Conservation (phyloP, 2,888 invertebrate species). For the Hesperia comma region DNA sequence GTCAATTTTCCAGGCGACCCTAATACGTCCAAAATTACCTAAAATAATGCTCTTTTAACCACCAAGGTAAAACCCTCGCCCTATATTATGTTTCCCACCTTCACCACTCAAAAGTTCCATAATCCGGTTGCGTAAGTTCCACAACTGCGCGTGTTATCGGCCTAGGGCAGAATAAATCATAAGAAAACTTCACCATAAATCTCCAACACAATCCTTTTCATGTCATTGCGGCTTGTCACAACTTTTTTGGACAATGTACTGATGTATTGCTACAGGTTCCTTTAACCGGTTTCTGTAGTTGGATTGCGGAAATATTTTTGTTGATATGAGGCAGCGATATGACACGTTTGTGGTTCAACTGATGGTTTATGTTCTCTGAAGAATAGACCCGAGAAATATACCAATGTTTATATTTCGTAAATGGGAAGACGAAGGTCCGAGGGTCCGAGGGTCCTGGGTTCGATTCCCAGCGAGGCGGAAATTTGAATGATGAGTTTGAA, state of each 20-base stretch:
- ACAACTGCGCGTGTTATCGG: conserved; percentile 4
- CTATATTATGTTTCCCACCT: neutral
- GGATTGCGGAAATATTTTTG: neutral
- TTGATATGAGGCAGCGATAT: neutral
- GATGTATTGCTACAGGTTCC: conserved; percentile 29
- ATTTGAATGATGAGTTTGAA: too few relatives aligned
- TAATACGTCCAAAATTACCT: too few relatives aligned
- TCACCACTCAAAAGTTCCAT: conserved; percentile 12
- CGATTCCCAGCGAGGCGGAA: too few relatives aligned
- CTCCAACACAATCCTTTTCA: conserved; percentile 42
- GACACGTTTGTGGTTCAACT: neutral
- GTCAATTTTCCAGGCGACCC: too few relatives aligned
- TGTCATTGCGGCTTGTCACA: conserved; percentile 38
- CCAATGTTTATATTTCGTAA: too few relatives aligned
- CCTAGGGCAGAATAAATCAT: conserved; percentile 41
- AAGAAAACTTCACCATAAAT: conserved; percentile 45
- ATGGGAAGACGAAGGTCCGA: too few relatives aligned
- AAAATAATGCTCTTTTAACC: too few relatives aligned
- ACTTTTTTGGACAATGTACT: conserved; percentile 25
- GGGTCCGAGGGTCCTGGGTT: too few relatives aligned
- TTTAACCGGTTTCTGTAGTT: neutral
- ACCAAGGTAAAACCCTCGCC: neutral
- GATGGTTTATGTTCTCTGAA: neutral
- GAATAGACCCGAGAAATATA: neutral
- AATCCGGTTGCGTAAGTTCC: conserved; percentile 5